A percentile compares a stretch with the other conserved stretches of the same genome.
These are phyloP conservation scores for Crossaster papposus DNA, from an alignment of 53 echinoderm and acorn worm species.

Conservation along the genomic window DNA sequence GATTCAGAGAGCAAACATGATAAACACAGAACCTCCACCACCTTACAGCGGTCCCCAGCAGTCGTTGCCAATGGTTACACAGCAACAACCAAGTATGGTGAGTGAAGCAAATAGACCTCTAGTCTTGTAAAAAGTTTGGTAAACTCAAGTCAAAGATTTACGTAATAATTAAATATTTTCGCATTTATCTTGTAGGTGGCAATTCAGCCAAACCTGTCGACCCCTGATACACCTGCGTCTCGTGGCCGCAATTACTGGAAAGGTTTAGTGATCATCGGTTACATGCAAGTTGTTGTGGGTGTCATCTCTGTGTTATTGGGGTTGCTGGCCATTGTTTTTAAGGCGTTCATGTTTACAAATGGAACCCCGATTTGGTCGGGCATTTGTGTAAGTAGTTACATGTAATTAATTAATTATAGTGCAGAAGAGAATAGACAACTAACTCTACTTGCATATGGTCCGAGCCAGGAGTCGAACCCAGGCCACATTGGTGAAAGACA, in stretches of 20 bases:
- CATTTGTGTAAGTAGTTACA: background rate
- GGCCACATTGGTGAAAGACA: too few relatives aligned
- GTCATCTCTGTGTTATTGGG: slow-evolving; percentile 6
- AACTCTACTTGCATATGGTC: too few relatives aligned
- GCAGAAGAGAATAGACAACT: too few relatives aligned
- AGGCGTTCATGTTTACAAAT: background rate
- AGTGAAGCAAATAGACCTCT: too few relatives aligned
- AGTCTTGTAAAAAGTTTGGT: too few relatives aligned
- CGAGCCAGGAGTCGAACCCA: too few relatives aligned
- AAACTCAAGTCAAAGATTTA: background rate
- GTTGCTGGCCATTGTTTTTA: background rate
- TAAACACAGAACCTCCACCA: too few relatives aligned
- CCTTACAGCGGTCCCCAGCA: too few relatives aligned
- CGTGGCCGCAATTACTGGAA: slow-evolving; percentile 15
- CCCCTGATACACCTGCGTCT: background rate
- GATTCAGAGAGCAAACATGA: too few relatives aligned
- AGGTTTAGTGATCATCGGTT: background rate
- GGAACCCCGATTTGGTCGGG: slow-evolving; percentile 19
- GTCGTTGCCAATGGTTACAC: too few relatives aligned
- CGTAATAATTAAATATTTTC: background rate
- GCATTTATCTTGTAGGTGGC: background rate
- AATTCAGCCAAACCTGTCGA: background rate
- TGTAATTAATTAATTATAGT: too few relatives aligned
- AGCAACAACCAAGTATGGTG: too few relatives aligned
- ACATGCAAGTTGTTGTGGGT: background rate